phyloP scores from a whole-genome alignment of 2,797 vertebrate genomes.

The Prunella strophiata region DNA sequence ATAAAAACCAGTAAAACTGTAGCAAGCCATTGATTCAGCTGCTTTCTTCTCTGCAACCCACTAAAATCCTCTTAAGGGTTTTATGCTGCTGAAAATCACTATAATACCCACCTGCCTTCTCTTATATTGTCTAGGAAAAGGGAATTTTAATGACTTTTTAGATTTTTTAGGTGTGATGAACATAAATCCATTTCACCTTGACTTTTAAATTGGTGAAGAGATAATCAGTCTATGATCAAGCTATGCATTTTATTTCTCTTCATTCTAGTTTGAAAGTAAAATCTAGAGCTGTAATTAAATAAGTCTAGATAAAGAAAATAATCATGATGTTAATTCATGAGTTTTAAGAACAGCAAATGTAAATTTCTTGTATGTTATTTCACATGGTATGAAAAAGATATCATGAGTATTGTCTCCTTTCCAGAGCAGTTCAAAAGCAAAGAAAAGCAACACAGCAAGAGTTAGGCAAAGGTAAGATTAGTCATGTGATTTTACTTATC shows the following conservation, averaged over 20 bases:
- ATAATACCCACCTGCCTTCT: neutral
- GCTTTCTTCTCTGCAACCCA: neutral
- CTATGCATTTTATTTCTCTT: neutral
- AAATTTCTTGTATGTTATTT: neutral
- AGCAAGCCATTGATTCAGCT: neutral
- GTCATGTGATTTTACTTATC: constrained; percentile 37
- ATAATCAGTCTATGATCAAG: neutral
- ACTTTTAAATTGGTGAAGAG: neutral
- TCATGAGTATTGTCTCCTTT: neutral
- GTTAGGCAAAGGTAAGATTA: constrained; percentile 4
- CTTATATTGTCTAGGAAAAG: neutral
- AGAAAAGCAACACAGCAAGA: neutral
- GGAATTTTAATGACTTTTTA: neutral
- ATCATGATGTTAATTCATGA: neutral
- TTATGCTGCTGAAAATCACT: constrained; percentile 5
- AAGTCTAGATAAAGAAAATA: neutral
- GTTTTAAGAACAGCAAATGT: neutral
- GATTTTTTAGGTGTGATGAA: neutral
- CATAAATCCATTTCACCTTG: neutral
- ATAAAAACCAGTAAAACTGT: neutral
- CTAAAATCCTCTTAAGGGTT: neutral
- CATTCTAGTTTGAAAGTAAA: neutral
- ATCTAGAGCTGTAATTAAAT: neutral
- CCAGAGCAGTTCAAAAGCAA: neutral
- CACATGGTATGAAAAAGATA: neutral